Conservation (phyloP, 1,140 invertebrate species). For the Chrysomallon squamiferum region DNA sequence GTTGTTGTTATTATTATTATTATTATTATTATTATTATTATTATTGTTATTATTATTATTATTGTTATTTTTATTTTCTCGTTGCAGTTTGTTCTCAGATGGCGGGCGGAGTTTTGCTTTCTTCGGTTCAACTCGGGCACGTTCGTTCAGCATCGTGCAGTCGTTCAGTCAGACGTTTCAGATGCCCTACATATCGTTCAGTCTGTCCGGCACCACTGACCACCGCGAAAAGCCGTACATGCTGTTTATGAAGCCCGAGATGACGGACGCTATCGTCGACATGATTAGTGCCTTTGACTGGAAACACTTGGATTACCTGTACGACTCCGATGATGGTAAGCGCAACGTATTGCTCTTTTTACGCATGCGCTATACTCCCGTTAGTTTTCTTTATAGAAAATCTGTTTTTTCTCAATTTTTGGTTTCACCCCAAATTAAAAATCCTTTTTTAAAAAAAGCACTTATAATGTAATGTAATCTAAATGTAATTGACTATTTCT, state of each 20-base stretch:
- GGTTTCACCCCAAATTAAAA: too few relatives aligned
- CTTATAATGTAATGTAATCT: too few relatives aligned
- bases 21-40: neutral
- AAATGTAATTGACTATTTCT: too few relatives aligned
- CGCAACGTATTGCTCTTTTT: too few relatives aligned
- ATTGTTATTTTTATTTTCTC: neutral
- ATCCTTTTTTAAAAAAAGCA: too few relatives aligned
- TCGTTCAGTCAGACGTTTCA: conserved; percentile 94
- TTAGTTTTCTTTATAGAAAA: too few relatives aligned
- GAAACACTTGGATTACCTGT: conserved; percentile 31
- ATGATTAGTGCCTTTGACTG: conserved; percentile 22
- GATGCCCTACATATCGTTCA: conserved; percentile 79
- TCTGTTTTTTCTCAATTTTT: too few relatives aligned
- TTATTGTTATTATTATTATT: neutral
- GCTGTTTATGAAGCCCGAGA: conserved; percentile 27
- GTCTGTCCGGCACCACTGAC: conserved; percentile 7
- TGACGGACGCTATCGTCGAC: conserved; percentile 21
- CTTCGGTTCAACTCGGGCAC: conserved; percentile 85
- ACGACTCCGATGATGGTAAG: conserved; percentile 38
- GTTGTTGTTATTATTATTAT: neutral
- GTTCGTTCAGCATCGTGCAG: conserved; percentile 91
- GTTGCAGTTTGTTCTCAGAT: conserved; percentile 91
- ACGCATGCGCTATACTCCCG: too few relatives aligned
- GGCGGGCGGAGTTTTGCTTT: conserved; percentile 91
- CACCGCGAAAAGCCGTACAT: conserved; percentile 13